Percentiles rank a stretch among this genome's conserved stretches.
phyloP scores from a whole-genome alignment of 2,888 invertebrate species.

The Odontocolon sp. region DNA sequence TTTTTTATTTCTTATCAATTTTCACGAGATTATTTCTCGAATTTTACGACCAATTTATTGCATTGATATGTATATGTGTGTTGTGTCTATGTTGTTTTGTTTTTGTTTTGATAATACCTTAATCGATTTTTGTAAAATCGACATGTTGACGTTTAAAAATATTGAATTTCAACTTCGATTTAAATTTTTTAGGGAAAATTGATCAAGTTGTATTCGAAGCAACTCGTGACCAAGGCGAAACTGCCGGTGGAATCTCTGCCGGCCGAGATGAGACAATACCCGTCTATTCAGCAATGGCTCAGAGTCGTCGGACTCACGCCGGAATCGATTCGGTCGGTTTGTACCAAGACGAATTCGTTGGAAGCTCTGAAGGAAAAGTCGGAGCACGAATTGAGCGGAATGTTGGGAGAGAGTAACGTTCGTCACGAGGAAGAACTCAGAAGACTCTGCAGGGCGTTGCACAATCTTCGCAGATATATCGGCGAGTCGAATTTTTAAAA shows the following conservation, averaged over 20 bases:
- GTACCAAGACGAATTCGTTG: constrained; percentile 87
- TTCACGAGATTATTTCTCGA: too few species aligned
- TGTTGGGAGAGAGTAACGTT: constrained; percentile 86
- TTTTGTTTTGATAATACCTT: background rate
- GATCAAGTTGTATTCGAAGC: constrained; percentile 95
- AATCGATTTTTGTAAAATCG: too few species aligned
- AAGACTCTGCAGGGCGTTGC: constrained; percentile 91
- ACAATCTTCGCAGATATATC: constrained; percentile 92
- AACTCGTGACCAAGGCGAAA: constrained; percentile 92
- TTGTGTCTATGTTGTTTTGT: background rate
- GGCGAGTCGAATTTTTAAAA: constrained; percentile 81
- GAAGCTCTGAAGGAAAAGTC: constrained; percentile 92
- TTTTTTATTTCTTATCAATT: background rate
- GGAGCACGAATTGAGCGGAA: constrained; percentile 89
- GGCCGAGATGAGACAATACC: constrained; percentile 87
- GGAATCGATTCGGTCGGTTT: constrained; percentile 88
- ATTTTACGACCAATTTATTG: too few species aligned
- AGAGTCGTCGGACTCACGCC: constrained; percentile 92
- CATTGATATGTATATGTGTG: background rate
- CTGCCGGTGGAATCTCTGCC: constrained; percentile 85
- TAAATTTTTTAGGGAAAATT: constrained; percentile 90
- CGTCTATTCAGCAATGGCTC: constrained; percentile 94
- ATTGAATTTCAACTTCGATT: constrained; percentile 17
- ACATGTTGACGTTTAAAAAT: too few species aligned
- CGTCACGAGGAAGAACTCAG: constrained; percentile 90